A percentile compares a stretch with the other conserved stretches of the same genome.
These are phyloP conservation scores for Tipula confusa DNA, from an alignment of 2,888 invertebrate species.

Conservation along the genomic window DNA sequence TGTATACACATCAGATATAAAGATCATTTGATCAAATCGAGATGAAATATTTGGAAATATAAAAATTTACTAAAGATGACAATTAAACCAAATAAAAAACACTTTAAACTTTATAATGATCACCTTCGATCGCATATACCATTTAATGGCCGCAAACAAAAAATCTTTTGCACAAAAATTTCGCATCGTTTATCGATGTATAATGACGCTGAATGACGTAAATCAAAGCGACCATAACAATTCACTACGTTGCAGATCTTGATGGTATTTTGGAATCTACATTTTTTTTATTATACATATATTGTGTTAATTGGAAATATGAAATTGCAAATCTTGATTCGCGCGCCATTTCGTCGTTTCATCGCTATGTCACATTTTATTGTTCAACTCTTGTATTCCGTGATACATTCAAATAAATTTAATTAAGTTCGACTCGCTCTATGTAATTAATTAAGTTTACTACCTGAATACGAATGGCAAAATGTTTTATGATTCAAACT, in stretches of 20 bases:
- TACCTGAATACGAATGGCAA: slow-evolving; percentile 13
- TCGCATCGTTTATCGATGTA: background rate
- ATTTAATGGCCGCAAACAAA: background rate
- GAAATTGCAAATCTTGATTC: background rate
- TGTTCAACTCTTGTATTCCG: background rate
- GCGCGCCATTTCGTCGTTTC: background rate
- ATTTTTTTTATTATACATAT: background rate
- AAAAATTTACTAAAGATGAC: background rate
- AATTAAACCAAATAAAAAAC: background rate
- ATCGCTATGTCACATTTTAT: background rate
- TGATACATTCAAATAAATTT: background rate
- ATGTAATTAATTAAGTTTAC: background rate
- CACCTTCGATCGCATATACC: background rate
- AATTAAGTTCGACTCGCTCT: background rate
- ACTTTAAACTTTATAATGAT: background rate
- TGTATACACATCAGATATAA: background rate
- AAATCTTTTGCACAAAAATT: background rate
- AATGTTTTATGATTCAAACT: background rate
- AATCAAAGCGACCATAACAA: background rate
- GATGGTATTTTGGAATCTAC: background rate
- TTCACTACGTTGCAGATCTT: background rate
- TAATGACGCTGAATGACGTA: background rate
- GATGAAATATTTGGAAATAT: background rate
- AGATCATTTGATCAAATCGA: background rate
- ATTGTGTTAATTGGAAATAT: background rate